phyloP scores from a whole-genome alignment of 2,113 vertebrate genomes.

The Cyprichromis sp. region DNA sequence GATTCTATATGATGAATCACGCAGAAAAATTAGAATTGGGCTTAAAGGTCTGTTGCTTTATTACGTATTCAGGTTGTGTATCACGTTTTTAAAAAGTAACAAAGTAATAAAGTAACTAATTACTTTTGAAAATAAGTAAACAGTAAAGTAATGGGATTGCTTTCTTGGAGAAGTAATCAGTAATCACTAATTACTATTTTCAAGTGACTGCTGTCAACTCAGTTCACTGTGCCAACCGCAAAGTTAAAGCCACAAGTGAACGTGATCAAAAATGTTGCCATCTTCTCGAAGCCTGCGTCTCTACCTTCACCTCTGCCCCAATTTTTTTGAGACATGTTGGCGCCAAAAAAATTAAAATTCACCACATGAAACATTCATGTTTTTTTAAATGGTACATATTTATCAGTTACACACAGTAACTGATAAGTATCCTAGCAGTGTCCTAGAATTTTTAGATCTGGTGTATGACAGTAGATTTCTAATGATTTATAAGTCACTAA shows the following conservation, averaged over 20 bases:
- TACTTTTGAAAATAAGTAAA: background rate
- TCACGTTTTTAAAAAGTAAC: background rate
- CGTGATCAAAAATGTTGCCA: background rate
- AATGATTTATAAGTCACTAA: background rate
- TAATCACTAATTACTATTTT: background rate
- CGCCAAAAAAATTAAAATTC: background rate
- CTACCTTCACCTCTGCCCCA: background rate
- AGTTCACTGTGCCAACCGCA: background rate
- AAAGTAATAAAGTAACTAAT: background rate
- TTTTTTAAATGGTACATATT: background rate
- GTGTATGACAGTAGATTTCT: background rate
- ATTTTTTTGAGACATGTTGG: background rate
- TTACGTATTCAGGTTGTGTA: background rate
- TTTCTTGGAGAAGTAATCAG: background rate
- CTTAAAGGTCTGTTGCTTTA: background rate
- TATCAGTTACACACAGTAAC: no score
- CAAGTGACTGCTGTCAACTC: background rate
- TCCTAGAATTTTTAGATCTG: background rate
- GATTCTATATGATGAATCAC: background rate
- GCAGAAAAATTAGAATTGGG: background rate
- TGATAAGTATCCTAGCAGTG: no score
- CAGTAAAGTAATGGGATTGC: background rate
- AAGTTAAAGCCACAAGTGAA: background rate
- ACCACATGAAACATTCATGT: background rate
- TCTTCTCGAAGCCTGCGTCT: background rate